Percentiles rank a stretch among this genome's conserved stretches.
Evolutionary conservation across 1,140 invertebrate genomes (phyloP).

Genomic region (Forficula auricularia): DNA sequence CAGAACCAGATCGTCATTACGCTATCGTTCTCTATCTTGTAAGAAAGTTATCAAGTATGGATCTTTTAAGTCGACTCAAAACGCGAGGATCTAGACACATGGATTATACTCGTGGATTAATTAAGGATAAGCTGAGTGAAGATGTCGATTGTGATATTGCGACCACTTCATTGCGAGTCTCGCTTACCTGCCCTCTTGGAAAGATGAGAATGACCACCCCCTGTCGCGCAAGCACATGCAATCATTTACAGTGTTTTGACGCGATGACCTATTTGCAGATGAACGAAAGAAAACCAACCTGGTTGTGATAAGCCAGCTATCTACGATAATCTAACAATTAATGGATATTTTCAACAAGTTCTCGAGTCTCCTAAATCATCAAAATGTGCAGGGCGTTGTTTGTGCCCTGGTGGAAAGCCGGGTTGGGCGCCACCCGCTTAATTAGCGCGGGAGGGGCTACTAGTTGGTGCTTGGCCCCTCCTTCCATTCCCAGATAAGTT

Average conservation of each 20-base stretch:
- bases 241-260: conserved; percentile 96
- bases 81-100: conserved; percentile 69
- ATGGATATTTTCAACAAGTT: too few relatives aligned
- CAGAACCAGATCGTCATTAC: conserved; percentile 29
- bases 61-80: conserved; percentile 67
- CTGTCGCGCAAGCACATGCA: conserved; percentile 73
- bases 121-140: conserved; percentile 84
- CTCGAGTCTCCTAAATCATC: too few relatives aligned
- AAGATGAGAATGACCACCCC: conserved; percentile 89
- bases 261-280: conserved; percentile 87
- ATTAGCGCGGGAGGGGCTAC: too few relatives aligned
- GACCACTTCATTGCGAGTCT: conserved; percentile 80
- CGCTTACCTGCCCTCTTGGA: conserved; percentile 73
- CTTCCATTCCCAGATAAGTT: too few relatives aligned
- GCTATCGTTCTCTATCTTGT: conserved; percentile 78
- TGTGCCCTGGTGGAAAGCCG: too few relatives aligned
- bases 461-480: too few relatives aligned
- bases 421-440: too few relatives aligned
- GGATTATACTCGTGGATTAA: conserved; percentile 75
- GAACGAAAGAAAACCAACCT: conserved; percentile 96
- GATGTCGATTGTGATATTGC: conserved; percentile 90
- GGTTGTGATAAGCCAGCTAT: conserved; percentile 84
- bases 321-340: conserved; percentile 81
- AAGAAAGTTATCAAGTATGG: conserved; percentile 63
- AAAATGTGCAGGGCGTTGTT: too few relatives aligned